Percentiles rank a stretch among this genome's conserved stretches.
These are phyloP conservation scores for Lasioglossum pauxillum DNA, from an alignment of 2,888 invertebrate species.

Conservation along the genomic window DNA sequence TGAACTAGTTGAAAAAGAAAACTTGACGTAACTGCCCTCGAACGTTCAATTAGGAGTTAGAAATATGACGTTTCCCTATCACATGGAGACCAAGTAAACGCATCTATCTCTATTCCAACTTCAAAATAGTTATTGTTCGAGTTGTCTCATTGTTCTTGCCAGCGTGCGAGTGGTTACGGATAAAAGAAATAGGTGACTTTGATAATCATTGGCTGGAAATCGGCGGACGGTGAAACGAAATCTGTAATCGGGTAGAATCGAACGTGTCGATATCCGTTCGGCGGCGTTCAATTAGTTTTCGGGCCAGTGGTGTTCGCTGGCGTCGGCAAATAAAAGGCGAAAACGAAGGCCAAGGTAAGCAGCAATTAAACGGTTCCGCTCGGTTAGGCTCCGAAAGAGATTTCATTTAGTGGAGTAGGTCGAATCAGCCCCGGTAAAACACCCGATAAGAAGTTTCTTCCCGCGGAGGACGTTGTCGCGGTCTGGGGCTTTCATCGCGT, in stretches of 20 bases:
- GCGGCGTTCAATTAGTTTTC: not conserved
- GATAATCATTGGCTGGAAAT: not conserved
- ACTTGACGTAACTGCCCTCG: too few species aligned
- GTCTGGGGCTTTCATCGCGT: not conserved
- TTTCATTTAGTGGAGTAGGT: conserved; percentile 47
- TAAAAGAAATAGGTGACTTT: not conserved
- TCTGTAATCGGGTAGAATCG: not conserved
- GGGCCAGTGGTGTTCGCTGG: not conserved
- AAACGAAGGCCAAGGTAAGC: conserved; percentile 17
- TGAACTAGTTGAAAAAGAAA: too few species aligned
- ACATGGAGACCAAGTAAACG: too few species aligned
- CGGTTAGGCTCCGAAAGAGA: conserved; percentile 36
- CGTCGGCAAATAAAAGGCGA: not conserved
- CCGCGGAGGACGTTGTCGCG: not conserved
- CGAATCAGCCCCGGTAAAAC: conserved; percentile 23
- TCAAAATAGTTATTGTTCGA: too few species aligned
- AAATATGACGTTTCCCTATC: too few species aligned
- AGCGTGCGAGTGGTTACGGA: too few species aligned
- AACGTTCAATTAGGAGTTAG: too few species aligned
- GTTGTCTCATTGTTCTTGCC: too few species aligned
- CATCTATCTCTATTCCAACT: too few species aligned
- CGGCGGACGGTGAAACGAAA: not conserved
- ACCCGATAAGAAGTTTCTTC: conserved; percentile 54
- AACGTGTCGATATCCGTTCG: not conserved
- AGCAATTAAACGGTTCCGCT: conserved; percentile 52